Conservation (phyloP, 2,113 vertebrate species). For the Oreochromis tanganicae region DNA sequence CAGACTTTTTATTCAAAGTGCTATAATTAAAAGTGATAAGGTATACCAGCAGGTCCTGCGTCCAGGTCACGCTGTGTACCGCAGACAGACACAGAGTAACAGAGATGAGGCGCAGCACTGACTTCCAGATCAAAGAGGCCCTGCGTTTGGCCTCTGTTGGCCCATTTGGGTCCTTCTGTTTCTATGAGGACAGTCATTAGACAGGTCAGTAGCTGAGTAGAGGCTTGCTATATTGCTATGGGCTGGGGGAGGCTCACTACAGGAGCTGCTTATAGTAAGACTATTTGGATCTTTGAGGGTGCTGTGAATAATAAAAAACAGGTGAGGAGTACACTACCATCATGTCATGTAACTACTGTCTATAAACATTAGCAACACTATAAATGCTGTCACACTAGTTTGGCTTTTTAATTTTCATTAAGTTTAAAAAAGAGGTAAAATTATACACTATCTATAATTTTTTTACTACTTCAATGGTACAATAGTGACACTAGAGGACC, state of each 20-base stretch:
- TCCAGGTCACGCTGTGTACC: conserved; percentile 58
- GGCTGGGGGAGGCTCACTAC: neutral
- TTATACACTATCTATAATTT: neutral
- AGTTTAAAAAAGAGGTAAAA: neutral
- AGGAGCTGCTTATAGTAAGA: neutral
- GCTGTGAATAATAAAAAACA: neutral
- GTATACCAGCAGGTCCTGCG: conserved; percentile 58
- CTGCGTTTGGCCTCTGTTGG: conserved; percentile 29
- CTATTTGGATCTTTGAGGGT: neutral
- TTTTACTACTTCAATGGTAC: neutral
- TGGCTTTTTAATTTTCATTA: neutral
- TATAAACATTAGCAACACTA: neutral
- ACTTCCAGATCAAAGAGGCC: conserved; percentile 59
- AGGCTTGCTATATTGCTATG: neutral
- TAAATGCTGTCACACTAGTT: neutral
- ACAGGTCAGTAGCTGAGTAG: conserved; percentile 32
- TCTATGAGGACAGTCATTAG: conserved; percentile 46
- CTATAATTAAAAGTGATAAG: neutral
- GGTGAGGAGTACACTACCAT: neutral
- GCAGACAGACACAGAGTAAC: conserved; percentile 52
- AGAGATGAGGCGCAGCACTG: conserved; percentile 58
- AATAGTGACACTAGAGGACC: neutral
- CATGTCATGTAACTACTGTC: neutral
- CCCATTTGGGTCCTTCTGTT: conserved; percentile 24
- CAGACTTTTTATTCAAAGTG: neutral